Conservation (phyloP, 2,888 invertebrate genomes). For the Leptopilina myrica region DNA sequence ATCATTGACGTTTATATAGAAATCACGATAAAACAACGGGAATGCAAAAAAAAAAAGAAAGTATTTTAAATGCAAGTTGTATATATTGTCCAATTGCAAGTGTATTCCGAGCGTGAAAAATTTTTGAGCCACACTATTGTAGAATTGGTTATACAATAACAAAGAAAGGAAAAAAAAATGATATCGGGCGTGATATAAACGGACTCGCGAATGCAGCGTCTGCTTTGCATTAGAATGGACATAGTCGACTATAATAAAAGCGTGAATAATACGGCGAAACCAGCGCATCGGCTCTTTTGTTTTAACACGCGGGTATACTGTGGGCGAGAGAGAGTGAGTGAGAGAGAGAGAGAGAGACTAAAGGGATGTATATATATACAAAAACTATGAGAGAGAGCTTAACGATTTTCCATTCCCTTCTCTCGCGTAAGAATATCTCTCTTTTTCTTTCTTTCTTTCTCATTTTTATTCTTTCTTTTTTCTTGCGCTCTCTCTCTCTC, state of each 20-base stretch:
- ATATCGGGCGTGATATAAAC: slow-evolving; percentile 50
- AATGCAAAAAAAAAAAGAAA: background rate
- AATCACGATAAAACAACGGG: background rate
- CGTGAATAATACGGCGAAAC: slow-evolving; percentile 52
- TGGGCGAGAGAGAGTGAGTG: background rate
- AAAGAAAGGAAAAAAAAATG: slow-evolving; percentile 43
- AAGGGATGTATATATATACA: slow-evolving; percentile 3
- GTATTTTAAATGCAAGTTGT: background rate
- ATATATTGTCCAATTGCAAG: slow-evolving; percentile 12
- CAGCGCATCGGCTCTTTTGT: slow-evolving; percentile 52
- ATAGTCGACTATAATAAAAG: slow-evolving; percentile 55
- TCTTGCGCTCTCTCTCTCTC: too few species aligned
- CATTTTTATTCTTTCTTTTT: too few species aligned
- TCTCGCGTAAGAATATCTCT: slow-evolving; percentile 6
- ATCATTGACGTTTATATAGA: slow-evolving; percentile 1
- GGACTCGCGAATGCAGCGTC: slow-evolving; percentile 45
- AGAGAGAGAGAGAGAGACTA: background rate
- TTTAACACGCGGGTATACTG: slow-evolving; percentile 45
- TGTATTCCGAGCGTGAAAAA: slow-evolving; percentile 42
- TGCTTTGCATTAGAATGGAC: slow-evolving; percentile 58
- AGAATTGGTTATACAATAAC: slow-evolving; percentile 27
- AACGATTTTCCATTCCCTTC: slow-evolving; percentile 34
- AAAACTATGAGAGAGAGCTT: slow-evolving; percentile 19
- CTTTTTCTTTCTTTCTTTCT: too few species aligned
- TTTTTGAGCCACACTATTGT: slow-evolving; percentile 36